Evolutionary conservation across 2,113 vertebrate species (phyloP), one percentile per base, ranked within the genome.

Genomic region (Ptychochromis oligacanthus): DNA sequence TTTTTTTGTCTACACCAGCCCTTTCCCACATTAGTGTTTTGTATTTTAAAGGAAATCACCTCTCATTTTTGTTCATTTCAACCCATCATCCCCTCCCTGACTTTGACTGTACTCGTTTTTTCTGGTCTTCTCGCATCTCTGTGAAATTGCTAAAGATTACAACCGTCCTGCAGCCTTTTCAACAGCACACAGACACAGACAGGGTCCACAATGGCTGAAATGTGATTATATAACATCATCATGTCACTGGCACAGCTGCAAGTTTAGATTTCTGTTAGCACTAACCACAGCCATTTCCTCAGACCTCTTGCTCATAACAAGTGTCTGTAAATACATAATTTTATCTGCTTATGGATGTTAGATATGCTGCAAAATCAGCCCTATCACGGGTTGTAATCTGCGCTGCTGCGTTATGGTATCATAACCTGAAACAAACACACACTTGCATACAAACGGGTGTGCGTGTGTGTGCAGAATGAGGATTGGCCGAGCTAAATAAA

Each of bases 401-500:
- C 14, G 75, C 38, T 82, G 24, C 61, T 6, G 15, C 84, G 64
- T 75, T 81, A 38, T 78, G 64, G 11, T 74, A 80, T 87, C 77
- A 75, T 72, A 54, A 79, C 76, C 70, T 24, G 77, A 88, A 76
- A 81, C 83, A 74, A 46, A 79, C 87, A 78, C 82, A 75, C 83
- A 57, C 22, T 72, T 64, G 62, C 74, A 84, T 52, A 62, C 62
- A 49, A 58, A n/a, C 60, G 61, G 17, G 65, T 86, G 70, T 84
- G 72, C 57, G 26, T 76, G 61, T 84, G 7, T 46, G 59, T 40
- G 77, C 88, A 40, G 91, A 91, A 94, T 91, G 84, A 93, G 91
- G 93, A 94, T 95, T 93, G 90, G 75, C 92, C 64, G 86, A 84
- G 90, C 91, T 94, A 93, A 92, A 93, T 92, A 93, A 94, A 94